Evolutionary conservation across 2,888 invertebrate species (phyloP), one percentile per base, ranked within the genome.

Genomic region (Trachelus troglodyta): DNA sequence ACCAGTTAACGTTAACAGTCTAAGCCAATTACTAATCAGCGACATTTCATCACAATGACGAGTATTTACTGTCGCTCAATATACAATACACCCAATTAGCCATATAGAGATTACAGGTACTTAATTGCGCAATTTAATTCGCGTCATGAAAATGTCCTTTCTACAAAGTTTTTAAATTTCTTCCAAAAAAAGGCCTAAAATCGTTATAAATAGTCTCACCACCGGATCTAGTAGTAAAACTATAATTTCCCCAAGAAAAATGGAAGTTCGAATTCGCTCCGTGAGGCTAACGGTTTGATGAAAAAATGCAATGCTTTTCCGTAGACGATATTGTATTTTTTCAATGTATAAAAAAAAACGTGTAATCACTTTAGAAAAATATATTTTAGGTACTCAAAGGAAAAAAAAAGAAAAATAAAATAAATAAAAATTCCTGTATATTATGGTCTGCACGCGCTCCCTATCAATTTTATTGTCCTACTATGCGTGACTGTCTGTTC

Each of bases 351-450:
- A 71, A 34, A 40, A 34, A 12, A 34, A 15, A 12, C 12, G 15
- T 71, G 31, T 71, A 71, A 71, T 11, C 71, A 33, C 33, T 71
- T 71, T 71, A 76, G 35, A 76, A 23, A 85, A 81, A 83, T 83
- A 82, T 87, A 86, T 87, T 88, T 88, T 85, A 85, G 84, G 82
- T 88, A 87, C 83, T 79, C 76, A 81, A 78, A 56, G 40, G 40
- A 40, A 40, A 37, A 37, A 4, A 12, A 37, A 37, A 40, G 15
- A 12, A 56, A 56, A 56, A 56, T 1, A 15, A 40, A 15, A 15
- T 40, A 15, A 40, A 56, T 56, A 23, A 56, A 56, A 23, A 23
- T 23, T 56, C 56, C 23, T 23, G 2, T 56, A 23, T 56, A 56
- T 56, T 56, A 23, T 56, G 1, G 56, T 56, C 56, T 56, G 23